Evolutionary conservation across 2,888 invertebrate species (phyloP), one percentile per base, ranked within the genome.

Genomic region (Yponomeuta sedellus): DNA sequence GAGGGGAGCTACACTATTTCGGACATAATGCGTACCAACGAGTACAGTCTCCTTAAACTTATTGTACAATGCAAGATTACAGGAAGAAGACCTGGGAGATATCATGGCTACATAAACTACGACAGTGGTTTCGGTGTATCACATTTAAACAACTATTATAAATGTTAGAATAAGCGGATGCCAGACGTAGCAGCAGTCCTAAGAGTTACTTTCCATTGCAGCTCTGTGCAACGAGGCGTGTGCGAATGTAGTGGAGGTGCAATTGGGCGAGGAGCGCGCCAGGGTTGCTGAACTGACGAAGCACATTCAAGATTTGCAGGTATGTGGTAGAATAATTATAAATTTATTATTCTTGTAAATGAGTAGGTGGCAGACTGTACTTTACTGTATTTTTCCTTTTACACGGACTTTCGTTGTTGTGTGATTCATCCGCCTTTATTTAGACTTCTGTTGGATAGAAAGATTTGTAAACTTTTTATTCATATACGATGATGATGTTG

Each of bases 181-280:
- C 34, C 34, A 34, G 34, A 34, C 34, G 8, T 34, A 34, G 8
- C 6, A 34, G 34, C 34, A 34, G 8, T 8, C 34, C 34, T 34
- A 34, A 34, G 34, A 34, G 34, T 34, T 34, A 34, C 34, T 5
- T 34, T 34, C 34, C 34, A 5, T 34, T 34, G 20, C 73, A 86
- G 91, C 90, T 65, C 72, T 82, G 19, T 88, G 86, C 71, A 89
- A 81, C 70, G 91, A 90, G 73, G 84, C 78, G 0, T 91, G 91
- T 68, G 85, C 78, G 2, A 88, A 88, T 73, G 86, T 91, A 4
- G 79, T 91, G 10, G 91, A 91, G 71, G 88, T 91, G 1, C 91
- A 91, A 68, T 74, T 91, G 10, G 77, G 78, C 10, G 91, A 91
- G 70, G 91, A 91, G 69, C 78, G 83, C 69, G 86, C 87, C 8